Conservation (phyloP, 2,888 invertebrate species). For the Hirudinaria manillensis region DNA sequence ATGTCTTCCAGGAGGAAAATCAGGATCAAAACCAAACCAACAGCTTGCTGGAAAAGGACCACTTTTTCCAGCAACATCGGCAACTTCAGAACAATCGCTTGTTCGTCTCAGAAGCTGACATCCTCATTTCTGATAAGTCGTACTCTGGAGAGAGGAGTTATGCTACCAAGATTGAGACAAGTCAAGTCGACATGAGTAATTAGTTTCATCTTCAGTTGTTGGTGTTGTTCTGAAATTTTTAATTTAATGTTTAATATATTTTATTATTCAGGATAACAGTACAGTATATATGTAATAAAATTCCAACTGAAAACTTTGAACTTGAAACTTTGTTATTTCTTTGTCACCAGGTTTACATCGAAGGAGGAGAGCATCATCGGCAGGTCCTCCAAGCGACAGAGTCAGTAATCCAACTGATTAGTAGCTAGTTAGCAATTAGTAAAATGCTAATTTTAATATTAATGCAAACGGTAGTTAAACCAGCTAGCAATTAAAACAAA, state of each 20-base stretch:
- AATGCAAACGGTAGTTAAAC: not conserved
- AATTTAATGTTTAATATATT: too few relatives aligned
- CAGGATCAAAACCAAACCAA: not conserved
- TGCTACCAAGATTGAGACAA: conserved; percentile 1
- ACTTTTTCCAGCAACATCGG: conserved; percentile 7
- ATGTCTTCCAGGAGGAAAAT: not conserved
- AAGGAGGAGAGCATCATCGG: conserved; percentile 15
- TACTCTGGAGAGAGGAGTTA: conserved; percentile 10
- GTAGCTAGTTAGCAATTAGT: not conserved
- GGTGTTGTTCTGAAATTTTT: not conserved
- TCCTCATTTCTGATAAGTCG: conserved; percentile 9
- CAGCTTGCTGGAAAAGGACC: not conserved
- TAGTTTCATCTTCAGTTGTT: too few relatives aligned
- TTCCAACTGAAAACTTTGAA: too few relatives aligned
- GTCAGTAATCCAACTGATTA: not conserved
- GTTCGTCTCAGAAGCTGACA: conserved; percentile 6
- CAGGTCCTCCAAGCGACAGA: conserved; percentile 22
- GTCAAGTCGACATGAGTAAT: conserved; percentile 9
- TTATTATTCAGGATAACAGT: too few relatives aligned
- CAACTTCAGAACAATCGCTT: not conserved
- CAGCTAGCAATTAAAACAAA: too few relatives aligned
- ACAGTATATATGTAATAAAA: too few relatives aligned
- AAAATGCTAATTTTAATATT: not conserved
- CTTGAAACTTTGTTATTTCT: too few relatives aligned
- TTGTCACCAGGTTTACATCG: conserved; percentile 22